Conservation (phyloP, 2,113 vertebrate genomes). For the Myrmecobius fasciatus region DNA sequence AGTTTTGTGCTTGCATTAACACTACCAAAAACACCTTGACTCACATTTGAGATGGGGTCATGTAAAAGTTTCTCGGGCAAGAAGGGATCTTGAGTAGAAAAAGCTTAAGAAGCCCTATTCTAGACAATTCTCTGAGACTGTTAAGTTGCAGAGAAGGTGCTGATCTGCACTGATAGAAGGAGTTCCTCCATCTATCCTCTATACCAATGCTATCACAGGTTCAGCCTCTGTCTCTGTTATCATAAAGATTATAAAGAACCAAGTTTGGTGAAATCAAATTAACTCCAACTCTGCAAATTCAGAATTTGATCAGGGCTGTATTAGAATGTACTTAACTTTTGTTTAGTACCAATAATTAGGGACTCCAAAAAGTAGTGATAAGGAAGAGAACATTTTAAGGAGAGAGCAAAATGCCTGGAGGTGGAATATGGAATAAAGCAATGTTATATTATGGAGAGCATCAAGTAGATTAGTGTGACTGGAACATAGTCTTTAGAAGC, state of each 20-base stretch:
- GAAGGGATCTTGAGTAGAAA: too few relatives aligned
- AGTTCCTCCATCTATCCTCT: background rate
- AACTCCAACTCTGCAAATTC: background rate
- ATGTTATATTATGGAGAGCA: background rate
- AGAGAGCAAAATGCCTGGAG: background rate
- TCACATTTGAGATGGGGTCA: too few relatives aligned
- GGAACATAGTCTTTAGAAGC: background rate
- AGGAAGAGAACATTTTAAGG: background rate
- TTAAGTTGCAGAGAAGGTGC: too few relatives aligned
- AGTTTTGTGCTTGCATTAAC: too few relatives aligned
- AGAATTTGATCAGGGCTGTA: background rate
- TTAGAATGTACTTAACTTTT: background rate
- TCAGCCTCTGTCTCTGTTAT: background rate
- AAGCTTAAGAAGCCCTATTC: too few relatives aligned
- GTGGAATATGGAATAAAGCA: background rate
- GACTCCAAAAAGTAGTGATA: background rate
- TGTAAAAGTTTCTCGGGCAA: too few relatives aligned
- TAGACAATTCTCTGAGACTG: background rate
- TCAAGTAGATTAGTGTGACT: background rate
- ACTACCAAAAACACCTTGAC: too few relatives aligned
- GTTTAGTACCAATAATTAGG: background rate
- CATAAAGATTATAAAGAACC: background rate
- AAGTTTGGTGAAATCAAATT: background rate
- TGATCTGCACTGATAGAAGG: background rate
- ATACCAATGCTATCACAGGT: background rate